These are phyloP conservation scores for Antechinus flavipes DNA, from an alignment of 2,113 vertebrate species.

Conservation along the genomic window DNA sequence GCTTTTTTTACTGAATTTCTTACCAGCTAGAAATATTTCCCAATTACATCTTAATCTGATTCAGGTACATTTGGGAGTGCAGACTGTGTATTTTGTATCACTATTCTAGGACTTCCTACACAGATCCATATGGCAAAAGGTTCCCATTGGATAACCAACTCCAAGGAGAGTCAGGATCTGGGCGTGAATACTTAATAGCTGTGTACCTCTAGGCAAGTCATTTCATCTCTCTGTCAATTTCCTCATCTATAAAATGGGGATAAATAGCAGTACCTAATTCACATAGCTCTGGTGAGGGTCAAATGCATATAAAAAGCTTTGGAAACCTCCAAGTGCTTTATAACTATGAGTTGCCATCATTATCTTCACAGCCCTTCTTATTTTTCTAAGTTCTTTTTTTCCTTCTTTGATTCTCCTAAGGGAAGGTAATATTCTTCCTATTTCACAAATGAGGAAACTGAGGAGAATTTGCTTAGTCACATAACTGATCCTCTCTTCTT, in stretches of 20 bases:
- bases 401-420: not conserved
- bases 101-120: not conserved
- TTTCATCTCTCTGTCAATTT: not conserved
- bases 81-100: not conserved
- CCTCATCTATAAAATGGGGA: not conserved
- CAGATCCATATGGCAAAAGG: not conserved
- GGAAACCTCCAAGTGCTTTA: not conserved
- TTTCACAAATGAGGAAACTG: not conserved
- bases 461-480: not conserved
- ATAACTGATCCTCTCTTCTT: not conserved
- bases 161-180: not conserved
- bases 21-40: not conserved
- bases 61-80: not conserved
- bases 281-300: not conserved
- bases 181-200: not conserved
- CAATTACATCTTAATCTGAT: not conserved
- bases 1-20: too few species aligned
- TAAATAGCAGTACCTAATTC: not conserved
- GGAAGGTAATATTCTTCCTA: fast-evolving
- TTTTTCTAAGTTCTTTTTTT: not conserved
- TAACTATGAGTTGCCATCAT: not conserved
- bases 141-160: not conserved
- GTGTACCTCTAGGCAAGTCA: not conserved
- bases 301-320: not conserved
- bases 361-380: not conserved